Conservation (phyloP, 1,140 invertebrate species). For the Cyclina sinensis region DNA sequence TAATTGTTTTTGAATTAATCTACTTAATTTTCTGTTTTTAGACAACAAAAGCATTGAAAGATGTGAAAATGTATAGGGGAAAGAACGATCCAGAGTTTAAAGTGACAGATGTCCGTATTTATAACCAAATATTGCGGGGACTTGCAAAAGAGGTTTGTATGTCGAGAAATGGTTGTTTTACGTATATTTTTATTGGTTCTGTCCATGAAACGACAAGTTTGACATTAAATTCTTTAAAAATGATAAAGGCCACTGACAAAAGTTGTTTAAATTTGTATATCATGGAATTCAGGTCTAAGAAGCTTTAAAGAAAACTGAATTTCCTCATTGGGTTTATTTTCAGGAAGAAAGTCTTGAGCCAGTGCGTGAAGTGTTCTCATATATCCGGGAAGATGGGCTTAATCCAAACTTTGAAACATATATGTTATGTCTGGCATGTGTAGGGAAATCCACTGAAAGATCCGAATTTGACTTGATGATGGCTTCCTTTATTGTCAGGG, state of each 20-base stretch:
- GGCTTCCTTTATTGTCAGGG: slow-evolving; percentile 50
- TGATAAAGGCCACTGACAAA: too few relatives aligned
- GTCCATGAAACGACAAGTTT: too few relatives aligned
- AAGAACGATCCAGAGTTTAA: background rate
- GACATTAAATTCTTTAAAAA: too few relatives aligned
- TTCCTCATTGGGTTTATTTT: too few relatives aligned
- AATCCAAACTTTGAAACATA: slow-evolving; percentile 50
- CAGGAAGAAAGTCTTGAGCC: background rate
- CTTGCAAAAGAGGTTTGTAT: slow-evolving; percentile 42
- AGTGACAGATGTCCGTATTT: slow-evolving; percentile 8
- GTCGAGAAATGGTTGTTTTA: too few relatives aligned
- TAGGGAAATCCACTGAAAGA: background rate
- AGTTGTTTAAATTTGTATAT: too few relatives aligned
- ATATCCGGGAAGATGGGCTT: slow-evolving; percentile 42
- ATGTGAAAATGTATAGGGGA: slow-evolving; percentile 18
- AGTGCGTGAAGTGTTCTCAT: slow-evolving; percentile 39
- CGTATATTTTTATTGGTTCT: too few relatives aligned
- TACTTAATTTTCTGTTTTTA: too few relatives aligned
- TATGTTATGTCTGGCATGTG: slow-evolving; percentile 36
- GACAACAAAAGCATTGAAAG: slow-evolving; percentile 27
- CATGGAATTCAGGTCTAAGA: too few relatives aligned
- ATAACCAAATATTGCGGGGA: slow-evolving; percentile 41
- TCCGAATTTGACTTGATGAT: slow-evolving; percentile 41
- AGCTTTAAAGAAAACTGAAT: too few relatives aligned
- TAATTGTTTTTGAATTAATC: too few relatives aligned